Evolutionary conservation across 2,888 invertebrate species (phyloP), one percentile per base, ranked within the genome.

Genomic region (Herminia tarsipennalis): DNA sequence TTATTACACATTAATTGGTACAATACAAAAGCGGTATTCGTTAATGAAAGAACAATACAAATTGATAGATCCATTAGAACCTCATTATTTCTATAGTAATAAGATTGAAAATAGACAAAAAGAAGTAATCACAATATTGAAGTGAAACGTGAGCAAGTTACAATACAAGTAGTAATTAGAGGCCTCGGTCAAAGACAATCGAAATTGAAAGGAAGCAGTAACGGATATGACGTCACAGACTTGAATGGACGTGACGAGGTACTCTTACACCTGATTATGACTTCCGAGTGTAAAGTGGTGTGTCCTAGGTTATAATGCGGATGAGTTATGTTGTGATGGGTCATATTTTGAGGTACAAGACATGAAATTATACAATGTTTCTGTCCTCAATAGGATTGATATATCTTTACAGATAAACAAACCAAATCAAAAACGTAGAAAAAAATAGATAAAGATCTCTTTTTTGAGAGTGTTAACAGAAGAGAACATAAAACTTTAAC

Each of bases 151-250:
- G 73, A 66, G 65, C 65, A n/a, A n/a, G n/a, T n/a, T n/a, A 86
- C 83, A 86, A 83, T 83, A 66, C 17, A 10, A 28, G 73, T 51
- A 43, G 77, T 74, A 83, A 83, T 80, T 78, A 73, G 76, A 86
- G 80, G 81, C 85, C 79, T 79, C 83, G 87, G 88, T 82, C 87
- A 86, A 81, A 86, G 84, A 85, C 88, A 87, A 88, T 86, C 76
- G 88, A 90, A 90, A 90, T 72, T 72, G 89, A 89, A 90, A 89
- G 88, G 89, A 86, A 83, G 73, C 72, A 41, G 39, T 66, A 36
- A 63, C 81, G 87, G 88, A 88, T 68, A 76, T 87, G 86, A 86
- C 81, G 86, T 77, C 70, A 73, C 38, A 20, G 46, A 42, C 29
- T 44, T 38, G 29, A 30, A 57, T 56, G 59, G 64, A 64, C 67